These are phyloP conservation scores for Riptortus pedestris DNA, from an alignment of 1,140 invertebrate species.

Conservation along the genomic window DNA sequence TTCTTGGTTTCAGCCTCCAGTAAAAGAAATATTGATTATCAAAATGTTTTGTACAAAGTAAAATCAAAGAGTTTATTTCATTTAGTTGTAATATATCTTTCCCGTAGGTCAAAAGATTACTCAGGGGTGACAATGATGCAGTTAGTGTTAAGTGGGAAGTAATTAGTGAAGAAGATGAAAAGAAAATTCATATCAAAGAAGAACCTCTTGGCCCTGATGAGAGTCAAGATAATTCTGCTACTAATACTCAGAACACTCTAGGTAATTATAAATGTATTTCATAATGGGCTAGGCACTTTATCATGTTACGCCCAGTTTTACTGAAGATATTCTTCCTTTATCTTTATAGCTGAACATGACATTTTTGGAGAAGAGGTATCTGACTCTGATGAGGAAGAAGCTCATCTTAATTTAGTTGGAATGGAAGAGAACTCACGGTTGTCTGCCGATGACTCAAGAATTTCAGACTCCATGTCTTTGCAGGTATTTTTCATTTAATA, in stretches of 20 bases:
- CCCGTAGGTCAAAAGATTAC: constrained; percentile 66
- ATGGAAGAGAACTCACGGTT: constrained; percentile 70
- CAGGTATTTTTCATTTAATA: neutral
- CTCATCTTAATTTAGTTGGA: constrained; percentile 59
- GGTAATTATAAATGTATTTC: constrained; percentile 18
- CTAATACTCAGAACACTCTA: constrained; percentile 19
- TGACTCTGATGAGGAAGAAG: constrained; percentile 65
- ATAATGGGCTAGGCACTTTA: neutral
- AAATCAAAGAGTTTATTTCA: no score
- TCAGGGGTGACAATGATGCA: constrained; percentile 56
- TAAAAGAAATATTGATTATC: no score
- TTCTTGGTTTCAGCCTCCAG: no score
- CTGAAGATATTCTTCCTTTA: neutral
- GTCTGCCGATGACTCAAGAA: constrained; percentile 59
- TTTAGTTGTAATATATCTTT: no score
- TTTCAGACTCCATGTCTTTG: constrained; percentile 63
- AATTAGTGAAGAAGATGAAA: constrained; percentile 78
- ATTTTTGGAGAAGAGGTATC: constrained; percentile 82
- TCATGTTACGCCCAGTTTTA: neutral
- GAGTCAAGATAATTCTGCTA: neutral
- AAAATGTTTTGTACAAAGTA: no score
- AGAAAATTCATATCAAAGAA: constrained; percentile 31
- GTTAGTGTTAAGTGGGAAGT: constrained; percentile 81
- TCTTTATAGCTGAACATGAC: constrained; percentile 54
- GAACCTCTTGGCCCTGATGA: constrained; percentile 27